Conservation (phyloP, 2,113 vertebrate genomes). For the Morone chrysops region DNA sequence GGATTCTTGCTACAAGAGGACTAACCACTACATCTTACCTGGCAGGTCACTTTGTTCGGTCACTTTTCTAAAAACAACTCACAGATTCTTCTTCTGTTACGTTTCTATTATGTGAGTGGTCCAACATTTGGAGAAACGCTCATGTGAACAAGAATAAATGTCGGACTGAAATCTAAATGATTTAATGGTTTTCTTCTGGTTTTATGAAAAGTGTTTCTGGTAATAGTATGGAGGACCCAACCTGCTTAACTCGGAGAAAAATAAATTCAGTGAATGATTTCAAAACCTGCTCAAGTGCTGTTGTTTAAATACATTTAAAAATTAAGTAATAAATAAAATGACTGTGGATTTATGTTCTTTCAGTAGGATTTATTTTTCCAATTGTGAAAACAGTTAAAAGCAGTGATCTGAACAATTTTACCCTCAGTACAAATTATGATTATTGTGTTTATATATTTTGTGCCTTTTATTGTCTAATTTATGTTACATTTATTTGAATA, state of each 20-base stretch:
- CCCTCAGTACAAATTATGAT: neutral
- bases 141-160: no score
- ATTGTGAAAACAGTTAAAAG: neutral
- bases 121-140: neutral
- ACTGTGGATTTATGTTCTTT: neutral
- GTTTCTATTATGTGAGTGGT: neutral
- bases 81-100: neutral
- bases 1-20: neutral
- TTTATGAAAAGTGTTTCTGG: neutral
- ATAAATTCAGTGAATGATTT: no score
- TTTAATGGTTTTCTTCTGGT: no score
- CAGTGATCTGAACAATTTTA: neutral
- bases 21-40: neutral
- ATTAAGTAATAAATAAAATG: neutral
- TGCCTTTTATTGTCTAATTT: conserved; percentile 6
- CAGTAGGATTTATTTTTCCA: neutral
- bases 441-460: neutral
- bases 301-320: no score
- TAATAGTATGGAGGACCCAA: neutral
- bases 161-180: no score
- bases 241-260: neutral
- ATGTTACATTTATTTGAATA: neutral
- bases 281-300: no score
- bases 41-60: neutral
- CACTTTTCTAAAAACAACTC: neutral